These are phyloP conservation scores for Tupaia chinensis DNA, from an alignment of 2,113 vertebrate species.

Conservation along the genomic window DNA sequence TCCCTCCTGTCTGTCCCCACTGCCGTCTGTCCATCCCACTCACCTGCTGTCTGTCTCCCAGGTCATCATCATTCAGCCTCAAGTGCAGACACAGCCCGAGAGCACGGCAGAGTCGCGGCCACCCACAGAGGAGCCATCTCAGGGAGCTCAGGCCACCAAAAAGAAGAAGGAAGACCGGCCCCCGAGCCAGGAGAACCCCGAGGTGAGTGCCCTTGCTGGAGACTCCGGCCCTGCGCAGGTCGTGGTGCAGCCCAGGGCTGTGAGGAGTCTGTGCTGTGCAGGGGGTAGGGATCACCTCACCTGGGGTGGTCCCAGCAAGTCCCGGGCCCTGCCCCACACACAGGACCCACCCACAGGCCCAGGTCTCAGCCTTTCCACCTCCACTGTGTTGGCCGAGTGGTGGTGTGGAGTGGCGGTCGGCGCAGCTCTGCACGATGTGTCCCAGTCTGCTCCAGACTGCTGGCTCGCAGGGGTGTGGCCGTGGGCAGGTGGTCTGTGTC, in stretches of 20 bases:
- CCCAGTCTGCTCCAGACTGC: no score
- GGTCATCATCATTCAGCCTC: conserved; percentile 98
- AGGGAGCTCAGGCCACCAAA: conserved; percentile 88
- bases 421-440: accelerated
- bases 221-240: not conserved
- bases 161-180: conserved; percentile 90
- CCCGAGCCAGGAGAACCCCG: conserved; percentile 86
- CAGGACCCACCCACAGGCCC: accelerated
- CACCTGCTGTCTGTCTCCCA: conserved; percentile 72
- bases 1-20: no score
- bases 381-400: accelerated
- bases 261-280: accelerated
- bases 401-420: accelerated
- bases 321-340: no score
- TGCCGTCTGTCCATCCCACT: not conserved
- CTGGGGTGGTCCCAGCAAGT: not conserved
- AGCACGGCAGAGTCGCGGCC: conserved; percentile 88
- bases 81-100: conserved; percentile 91
- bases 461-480: accelerated
- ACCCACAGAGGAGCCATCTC: conserved; percentile 88
- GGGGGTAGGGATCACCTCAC: not conserved
- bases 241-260: accelerated
- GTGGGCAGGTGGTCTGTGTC: accelerated
- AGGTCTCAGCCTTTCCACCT: accelerated
- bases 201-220: conserved; percentile 75